phyloP scores from a whole-genome alignment of 2,113 vertebrate species.

The Cyanoliseus patagonus region DNA sequence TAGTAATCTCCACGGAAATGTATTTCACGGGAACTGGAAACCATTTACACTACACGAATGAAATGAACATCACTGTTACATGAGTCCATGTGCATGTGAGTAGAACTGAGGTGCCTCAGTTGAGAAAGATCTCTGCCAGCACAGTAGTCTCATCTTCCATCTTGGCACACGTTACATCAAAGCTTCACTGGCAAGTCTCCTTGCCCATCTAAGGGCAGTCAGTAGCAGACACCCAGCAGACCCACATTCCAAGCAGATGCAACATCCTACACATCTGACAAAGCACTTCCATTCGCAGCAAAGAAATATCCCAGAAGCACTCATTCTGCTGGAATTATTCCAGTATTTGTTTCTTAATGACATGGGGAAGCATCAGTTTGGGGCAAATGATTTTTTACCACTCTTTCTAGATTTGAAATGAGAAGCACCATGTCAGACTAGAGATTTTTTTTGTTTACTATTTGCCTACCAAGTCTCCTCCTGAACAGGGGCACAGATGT shows the following conservation, averaged over 20 bases:
- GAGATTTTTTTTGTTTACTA: neutral
- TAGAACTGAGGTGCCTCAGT: neutral
- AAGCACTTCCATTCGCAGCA: neutral
- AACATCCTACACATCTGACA: neutral
- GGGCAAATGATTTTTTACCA: neutral
- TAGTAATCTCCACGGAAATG: neutral
- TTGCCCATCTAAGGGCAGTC: neutral
- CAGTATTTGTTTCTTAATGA: neutral
- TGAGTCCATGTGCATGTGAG: neutral
- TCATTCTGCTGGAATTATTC: neutral
- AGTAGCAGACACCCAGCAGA: neutral
- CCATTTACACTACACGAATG: neutral
- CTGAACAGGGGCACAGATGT: neutral
- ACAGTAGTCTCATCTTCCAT: neutral
- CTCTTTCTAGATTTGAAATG: neutral
- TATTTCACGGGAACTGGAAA: neutral
- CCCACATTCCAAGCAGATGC: neutral
- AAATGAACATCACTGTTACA: neutral
- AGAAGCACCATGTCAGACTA: neutral
- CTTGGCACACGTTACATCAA: neutral
- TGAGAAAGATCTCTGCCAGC: neutral
- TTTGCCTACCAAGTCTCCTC: neutral
- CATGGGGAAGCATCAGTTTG: neutral
- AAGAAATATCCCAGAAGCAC: neutral
- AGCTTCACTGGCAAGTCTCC: neutral